Evolutionary conservation across 2,797 vertebrate genomes (phyloP).

Genomic region (Pseudomugil gertrudae): DNA sequence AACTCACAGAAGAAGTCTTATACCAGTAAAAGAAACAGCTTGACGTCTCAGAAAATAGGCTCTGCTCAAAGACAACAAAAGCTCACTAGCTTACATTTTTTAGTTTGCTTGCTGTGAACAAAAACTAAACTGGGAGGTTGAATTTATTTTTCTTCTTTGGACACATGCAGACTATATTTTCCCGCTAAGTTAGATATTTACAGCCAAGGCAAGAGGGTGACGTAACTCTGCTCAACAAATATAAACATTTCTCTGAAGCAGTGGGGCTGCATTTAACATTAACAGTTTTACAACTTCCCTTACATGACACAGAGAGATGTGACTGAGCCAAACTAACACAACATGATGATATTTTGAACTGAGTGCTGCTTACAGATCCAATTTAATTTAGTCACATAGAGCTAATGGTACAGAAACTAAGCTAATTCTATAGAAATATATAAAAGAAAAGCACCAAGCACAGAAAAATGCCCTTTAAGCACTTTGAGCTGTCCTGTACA

Average conservation of each 20-base stretch:
- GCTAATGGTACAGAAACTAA: constrained; percentile 34
- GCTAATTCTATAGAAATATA: constrained; percentile 25
- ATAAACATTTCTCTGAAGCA: neutral
- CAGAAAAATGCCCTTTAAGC: constrained; percentile 44
- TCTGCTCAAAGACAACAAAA: neutral
- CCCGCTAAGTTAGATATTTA: neutral
- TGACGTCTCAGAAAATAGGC: neutral
- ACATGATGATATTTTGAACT: constrained; percentile 17
- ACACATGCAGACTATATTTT: neutral
- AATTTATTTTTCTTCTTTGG: neutral
- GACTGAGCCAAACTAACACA: neutral
- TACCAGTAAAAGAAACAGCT: constrained; percentile 6
- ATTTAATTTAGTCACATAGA: constrained; percentile 28
- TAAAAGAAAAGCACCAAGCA: constrained; percentile 51
- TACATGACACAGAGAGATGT: neutral
- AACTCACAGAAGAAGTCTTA: constrained; percentile 13
- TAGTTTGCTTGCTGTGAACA: neutral
- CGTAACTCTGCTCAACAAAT: neutral
- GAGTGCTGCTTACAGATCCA: constrained; percentile 23
- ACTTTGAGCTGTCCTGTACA: too few species aligned
- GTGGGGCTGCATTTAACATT: neutral
- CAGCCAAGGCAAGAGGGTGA: neutral
- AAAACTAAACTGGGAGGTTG: neutral
- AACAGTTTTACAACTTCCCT: neutral
- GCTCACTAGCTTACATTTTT: neutral